Percentiles rank a stretch among this genome's conserved stretches.
phyloP scores from a whole-genome alignment of 1,140 invertebrate genomes.

The Trichonephila clavata region DNA sequence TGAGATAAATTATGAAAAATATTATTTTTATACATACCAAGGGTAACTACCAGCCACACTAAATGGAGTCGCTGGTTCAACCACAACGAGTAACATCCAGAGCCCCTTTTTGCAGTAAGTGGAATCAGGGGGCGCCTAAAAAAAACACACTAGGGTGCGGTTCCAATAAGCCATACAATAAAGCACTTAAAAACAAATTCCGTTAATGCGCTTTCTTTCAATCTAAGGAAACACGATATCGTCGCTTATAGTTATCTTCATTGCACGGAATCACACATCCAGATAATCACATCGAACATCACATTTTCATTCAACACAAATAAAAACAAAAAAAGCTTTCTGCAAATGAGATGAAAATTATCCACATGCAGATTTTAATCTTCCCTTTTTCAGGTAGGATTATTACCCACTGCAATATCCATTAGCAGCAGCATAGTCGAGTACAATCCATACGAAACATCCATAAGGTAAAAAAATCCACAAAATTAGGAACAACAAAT shows the following conservation, averaged over 20 bases:
- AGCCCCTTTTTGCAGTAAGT: slow-evolving; percentile 16
- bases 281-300: not conserved
- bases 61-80: slow-evolving; percentile 28
- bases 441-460: not conserved
- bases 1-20: not conserved
- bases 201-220: not conserved
- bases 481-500: not conserved
- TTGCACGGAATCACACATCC: not conserved
- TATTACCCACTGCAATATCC: slow-evolving; percentile 55
- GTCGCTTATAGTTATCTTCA: not conserved
- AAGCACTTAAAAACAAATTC: slow-evolving; percentile 2
- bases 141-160: slow-evolving; percentile 1
- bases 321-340: not conserved
- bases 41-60: slow-evolving; percentile 19
- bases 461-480: slow-evolving; percentile 29
- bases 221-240: not conserved
- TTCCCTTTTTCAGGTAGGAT: slow-evolving; percentile 35
- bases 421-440: slow-evolving; percentile 31
- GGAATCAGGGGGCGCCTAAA: too few species aligned
- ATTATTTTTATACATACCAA: slow-evolving; percentile 23
- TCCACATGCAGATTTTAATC: not conserved
- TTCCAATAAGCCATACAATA: slow-evolving; percentile 9
- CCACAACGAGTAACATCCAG: slow-evolving; percentile 8
- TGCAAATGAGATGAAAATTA: not conserved
- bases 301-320: not conserved